These are phyloP conservation scores for Formicarius rufipectus DNA, from an alignment of 2,113 vertebrate species.

Conservation along the genomic window DNA sequence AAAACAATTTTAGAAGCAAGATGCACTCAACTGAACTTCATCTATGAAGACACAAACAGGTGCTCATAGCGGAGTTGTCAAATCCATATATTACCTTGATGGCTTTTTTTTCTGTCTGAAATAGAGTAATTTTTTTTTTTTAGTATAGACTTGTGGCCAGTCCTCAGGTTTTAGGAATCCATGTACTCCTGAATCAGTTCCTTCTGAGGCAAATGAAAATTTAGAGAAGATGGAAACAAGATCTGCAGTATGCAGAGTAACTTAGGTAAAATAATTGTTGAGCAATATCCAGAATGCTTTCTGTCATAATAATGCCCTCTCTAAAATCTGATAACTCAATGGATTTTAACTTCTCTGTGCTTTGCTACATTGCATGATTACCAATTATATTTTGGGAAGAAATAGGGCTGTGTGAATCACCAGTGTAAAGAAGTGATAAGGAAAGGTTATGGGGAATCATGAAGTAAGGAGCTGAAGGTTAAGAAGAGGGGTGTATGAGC, in stretches of 20 bases:
- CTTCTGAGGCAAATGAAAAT: neutral
- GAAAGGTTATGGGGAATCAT: neutral
- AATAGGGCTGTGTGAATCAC: neutral
- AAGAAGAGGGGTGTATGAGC: neutral
- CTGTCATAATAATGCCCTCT: neutral
- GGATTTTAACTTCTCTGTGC: neutral
- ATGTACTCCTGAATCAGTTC: neutral
- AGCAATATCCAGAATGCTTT: neutral
- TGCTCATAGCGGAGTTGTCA: slow-evolving; percentile 42
- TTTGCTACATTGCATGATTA: neutral
- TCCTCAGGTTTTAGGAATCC: neutral
- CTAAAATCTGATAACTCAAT: neutral
- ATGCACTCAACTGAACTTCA: slow-evolving; percentile 39
- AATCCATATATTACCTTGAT: slow-evolving; percentile 35
- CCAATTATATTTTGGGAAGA: neutral
- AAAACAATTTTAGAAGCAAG: slow-evolving; percentile 64
- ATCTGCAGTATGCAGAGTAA: neutral
- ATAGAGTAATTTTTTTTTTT: neutral
- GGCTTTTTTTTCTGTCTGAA: neutral
- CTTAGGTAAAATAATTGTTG: neutral
- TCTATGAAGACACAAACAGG: slow-evolving; percentile 55
- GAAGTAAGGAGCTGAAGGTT: neutral
- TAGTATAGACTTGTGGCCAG: neutral
- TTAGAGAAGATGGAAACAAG: neutral
- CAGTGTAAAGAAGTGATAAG: neutral